A percentile compares a stretch with the other conserved stretches of the same genome.
Conservation (phyloP, 2,113 vertebrate species). For the Tachysurus fulvidraco region DNA sequence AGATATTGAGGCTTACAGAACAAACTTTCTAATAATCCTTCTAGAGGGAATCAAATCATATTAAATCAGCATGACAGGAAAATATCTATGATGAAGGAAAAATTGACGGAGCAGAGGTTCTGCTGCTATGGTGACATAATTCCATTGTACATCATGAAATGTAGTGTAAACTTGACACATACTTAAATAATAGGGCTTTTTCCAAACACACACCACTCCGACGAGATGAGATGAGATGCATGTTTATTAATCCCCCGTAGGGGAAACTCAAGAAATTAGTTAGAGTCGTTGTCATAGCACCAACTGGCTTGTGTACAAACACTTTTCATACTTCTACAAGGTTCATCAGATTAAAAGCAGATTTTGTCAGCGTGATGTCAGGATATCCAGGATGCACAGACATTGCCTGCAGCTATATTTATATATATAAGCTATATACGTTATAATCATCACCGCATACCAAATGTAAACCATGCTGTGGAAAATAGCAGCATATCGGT, state of each 20-base stretch:
- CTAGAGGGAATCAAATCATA: background rate
- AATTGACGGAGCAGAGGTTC: background rate
- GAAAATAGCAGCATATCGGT: background rate
- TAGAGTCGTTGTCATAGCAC: background rate
- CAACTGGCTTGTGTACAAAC: background rate
- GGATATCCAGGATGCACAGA: background rate
- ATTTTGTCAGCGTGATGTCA: background rate
- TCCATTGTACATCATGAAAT: background rate
- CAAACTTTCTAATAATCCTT: background rate
- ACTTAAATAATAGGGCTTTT: background rate
- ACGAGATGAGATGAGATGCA: no score
- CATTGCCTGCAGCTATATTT: background rate
- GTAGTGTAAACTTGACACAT: background rate
- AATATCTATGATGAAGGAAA: background rate
- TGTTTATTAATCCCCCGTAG: no score
- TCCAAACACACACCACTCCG: background rate
- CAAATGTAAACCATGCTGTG: background rate
- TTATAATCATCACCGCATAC: background rate
- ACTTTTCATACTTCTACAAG: background rate
- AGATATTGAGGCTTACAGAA: background rate
- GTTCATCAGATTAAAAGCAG: background rate
- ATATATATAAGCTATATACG: no score
- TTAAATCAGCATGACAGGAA: background rate
- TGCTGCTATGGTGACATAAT: background rate
- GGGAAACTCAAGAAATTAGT: background rate